A percentile compares a stretch with the other conserved stretches of the same genome.
Conservation (phyloP, 2,888 invertebrate genomes). For the Hedya salicella region DNA sequence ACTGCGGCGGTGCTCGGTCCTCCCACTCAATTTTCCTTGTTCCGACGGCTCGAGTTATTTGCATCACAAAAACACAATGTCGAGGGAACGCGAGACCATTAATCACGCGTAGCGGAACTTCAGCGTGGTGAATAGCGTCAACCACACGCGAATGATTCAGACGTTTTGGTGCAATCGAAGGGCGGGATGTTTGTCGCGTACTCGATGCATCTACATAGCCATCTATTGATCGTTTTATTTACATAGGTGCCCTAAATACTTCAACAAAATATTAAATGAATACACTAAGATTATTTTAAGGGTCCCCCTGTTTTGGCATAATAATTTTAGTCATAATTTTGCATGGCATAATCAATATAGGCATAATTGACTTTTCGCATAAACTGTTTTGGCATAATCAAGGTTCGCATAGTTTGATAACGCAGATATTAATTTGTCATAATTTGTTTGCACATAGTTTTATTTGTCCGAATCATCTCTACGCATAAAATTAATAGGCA, state of each 20-base stretch:
- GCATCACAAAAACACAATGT: slow-evolving; percentile 85
- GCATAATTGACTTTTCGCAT: no score
- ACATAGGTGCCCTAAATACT: not conserved
- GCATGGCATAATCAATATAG: no score
- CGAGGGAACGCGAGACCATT: slow-evolving; percentile 81
- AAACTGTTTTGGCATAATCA: no score
- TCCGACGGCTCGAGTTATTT: slow-evolving; percentile 83
- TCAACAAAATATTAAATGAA: no score
- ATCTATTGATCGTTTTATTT: not conserved
- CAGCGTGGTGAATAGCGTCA: slow-evolving; percentile 76
- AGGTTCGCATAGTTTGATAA: no score
- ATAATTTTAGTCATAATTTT: no score
- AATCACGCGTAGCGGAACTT: slow-evolving; percentile 80
- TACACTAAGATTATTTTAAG: no score
- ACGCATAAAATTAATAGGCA: no score
- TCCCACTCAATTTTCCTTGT: slow-evolving; percentile 83
- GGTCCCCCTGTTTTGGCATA: no score
- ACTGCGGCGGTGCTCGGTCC: slow-evolving; percentile 79
- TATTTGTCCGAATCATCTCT: no score
- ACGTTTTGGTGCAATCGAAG: slow-evolving; percentile 71
- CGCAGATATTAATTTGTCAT: no score
- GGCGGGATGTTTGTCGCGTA: slow-evolving; percentile 49
- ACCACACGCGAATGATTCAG: slow-evolving; percentile 80
- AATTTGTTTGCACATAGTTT: no score
- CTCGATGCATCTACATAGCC: slow-evolving; percentile 19